phyloP scores from a whole-genome alignment of 2,113 vertebrate genomes.

The Calidris pugnax region DNA sequence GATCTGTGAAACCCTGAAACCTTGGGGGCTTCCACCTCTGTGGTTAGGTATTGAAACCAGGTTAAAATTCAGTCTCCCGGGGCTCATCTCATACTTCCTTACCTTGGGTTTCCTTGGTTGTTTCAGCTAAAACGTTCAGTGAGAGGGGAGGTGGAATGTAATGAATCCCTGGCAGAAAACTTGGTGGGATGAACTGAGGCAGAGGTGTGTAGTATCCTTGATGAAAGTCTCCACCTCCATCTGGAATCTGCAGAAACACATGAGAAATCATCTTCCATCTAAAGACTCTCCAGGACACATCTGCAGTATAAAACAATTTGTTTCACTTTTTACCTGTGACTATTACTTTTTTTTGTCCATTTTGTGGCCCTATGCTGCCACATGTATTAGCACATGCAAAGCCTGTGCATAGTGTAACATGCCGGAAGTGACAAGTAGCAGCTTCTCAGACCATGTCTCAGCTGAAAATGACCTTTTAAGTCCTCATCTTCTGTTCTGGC shows the following conservation, averaged over 20 bases:
- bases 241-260: conserved; percentile 60
- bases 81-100: not conserved
- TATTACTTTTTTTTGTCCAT: not conserved
- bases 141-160: conserved; percentile 62
- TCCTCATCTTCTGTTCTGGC: not conserved
- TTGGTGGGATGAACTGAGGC: conserved; percentile 62
- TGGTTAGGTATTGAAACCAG: not conserved
- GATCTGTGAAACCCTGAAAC: not conserved
- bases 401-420: not conserved
- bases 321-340: not conserved
- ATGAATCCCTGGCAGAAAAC: conserved; percentile 70
- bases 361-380: not conserved
- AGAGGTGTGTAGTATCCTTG: conserved; percentile 59
- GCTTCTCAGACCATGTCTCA: not conserved
- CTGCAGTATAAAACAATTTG: not conserved
- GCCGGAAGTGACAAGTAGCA: not conserved
- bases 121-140: conserved; percentile 54
- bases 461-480: not conserved
- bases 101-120: conserved; percentile 62
- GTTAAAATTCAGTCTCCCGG: not conserved
- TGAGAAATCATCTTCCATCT: not conserved
- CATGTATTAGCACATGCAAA: accelerated
- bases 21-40: not conserved
- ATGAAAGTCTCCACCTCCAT: conserved; percentile 63
- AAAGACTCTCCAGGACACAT: not conserved